Evolutionary conservation across 1,140 invertebrate genomes (phyloP).

Genomic region (Heliconius hermathena): DNA sequence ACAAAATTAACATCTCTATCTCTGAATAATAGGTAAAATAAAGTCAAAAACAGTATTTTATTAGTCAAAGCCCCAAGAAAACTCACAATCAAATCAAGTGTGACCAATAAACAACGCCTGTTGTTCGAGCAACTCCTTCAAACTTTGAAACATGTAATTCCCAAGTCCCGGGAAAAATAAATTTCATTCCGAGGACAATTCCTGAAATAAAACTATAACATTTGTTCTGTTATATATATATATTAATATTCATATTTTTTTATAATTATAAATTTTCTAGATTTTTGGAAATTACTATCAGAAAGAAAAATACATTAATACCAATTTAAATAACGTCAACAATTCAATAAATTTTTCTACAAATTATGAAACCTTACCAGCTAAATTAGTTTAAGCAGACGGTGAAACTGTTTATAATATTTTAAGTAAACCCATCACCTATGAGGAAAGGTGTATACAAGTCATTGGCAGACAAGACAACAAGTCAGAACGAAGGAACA

Average conservation of each 20-base stretch:
- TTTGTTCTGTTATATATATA: background rate
- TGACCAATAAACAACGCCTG: conserved; percentile 15
- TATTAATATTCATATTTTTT: background rate
- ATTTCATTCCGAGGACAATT: conserved; percentile 7
- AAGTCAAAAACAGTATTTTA: background rate
- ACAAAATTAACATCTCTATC: background rate
- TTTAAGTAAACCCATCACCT: no score
- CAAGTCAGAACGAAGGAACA: no score
- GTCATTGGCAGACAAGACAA: no score
- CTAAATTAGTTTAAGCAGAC: no score
- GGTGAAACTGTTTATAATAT: no score
- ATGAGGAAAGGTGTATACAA: no score
- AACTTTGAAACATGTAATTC: conserved; percentile 9
- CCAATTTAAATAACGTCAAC: no score
- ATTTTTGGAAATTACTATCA: no score
- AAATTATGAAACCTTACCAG: no score
- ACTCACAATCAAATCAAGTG: conserved; percentile 9
- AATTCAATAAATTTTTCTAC: no score
- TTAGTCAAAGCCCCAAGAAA: background rate
- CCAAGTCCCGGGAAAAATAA: conserved; percentile 14
- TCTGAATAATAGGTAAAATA: background rate
- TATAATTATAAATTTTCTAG: no score
- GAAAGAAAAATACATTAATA: no score
- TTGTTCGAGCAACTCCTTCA: conserved; percentile 2
- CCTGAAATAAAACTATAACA: background rate